Conservation (phyloP, 92 coral and sea anemone genomes). For the Porites cylindrica region DNA sequence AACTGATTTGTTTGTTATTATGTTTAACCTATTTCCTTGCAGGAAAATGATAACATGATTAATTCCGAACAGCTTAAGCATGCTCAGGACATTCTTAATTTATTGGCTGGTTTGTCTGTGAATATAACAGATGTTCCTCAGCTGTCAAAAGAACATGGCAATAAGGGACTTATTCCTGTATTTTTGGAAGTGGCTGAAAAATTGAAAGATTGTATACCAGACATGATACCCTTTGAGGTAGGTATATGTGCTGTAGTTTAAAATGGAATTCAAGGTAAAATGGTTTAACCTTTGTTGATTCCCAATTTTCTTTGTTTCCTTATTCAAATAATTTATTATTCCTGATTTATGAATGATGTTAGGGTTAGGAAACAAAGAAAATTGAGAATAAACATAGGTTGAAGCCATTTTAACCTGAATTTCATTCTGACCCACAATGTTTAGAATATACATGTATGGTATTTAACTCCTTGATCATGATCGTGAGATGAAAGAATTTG, state of each 20-base stretch:
- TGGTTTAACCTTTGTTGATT: too few species aligned
- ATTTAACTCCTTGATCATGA: too few species aligned
- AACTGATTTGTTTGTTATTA: neutral
- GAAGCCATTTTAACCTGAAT: too few species aligned
- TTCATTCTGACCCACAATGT: too few species aligned
- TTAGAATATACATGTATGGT: too few species aligned
- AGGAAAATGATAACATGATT: neutral
- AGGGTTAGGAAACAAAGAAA: too few species aligned
- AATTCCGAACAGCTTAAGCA: constrained; percentile 4
- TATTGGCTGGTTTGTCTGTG: constrained; percentile 41
- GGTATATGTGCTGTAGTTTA: neutral
- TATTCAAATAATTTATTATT: too few species aligned
- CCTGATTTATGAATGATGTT: too few species aligned
- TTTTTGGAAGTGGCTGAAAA: constrained; percentile 48
- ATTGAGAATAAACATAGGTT: too few species aligned
- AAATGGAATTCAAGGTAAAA: neutral
- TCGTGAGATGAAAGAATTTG: too few species aligned
- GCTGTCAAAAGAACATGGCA: constrained; percentile 49
- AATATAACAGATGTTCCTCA: constrained; percentile 29
- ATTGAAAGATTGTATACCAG: constrained; percentile 59
- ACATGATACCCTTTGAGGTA: constrained; percentile 64
- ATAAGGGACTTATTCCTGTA: constrained; percentile 48
- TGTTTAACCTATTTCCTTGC: too few species aligned
- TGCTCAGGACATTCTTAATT: constrained; percentile 43
- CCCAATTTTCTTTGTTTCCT: too few species aligned